Percentiles rank a stretch among this genome's conserved stretches.
Conservation (phyloP, 2,113 vertebrate species). For the Emydura subglobosa region DNA sequence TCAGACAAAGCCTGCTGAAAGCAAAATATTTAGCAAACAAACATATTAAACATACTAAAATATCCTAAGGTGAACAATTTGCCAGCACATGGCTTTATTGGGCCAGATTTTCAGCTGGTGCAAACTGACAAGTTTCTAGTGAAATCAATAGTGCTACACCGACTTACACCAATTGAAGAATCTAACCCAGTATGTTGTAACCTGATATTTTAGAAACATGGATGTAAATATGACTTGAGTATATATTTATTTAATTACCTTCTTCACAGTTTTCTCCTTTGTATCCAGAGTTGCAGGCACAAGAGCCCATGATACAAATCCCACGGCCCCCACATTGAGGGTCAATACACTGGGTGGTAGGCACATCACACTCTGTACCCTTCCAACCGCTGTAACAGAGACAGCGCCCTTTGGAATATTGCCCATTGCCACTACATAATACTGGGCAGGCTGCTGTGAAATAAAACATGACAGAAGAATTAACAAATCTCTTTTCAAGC, state of each 20-base stretch:
- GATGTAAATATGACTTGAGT: not conserved
- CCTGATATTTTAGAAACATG: not conserved
- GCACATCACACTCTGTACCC: conserved; percentile 95
- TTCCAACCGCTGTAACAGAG: conserved; percentile 99
- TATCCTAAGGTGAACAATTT: not conserved
- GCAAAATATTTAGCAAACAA: not conserved
- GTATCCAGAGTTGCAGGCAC: conserved; percentile 94
- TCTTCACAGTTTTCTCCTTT: conserved; percentile 95
- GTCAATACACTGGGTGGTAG: conserved; percentile 91
- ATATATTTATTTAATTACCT: conserved; percentile 83
- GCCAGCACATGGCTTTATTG: not conserved
- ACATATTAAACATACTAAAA: no score
- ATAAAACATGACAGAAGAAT: conserved; percentile 55
- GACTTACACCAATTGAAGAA: not conserved
- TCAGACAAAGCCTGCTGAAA: not conserved
- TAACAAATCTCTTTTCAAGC: conserved; percentile 1
- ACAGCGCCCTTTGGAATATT: conserved; percentile 97
- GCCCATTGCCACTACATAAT: conserved; percentile 95
- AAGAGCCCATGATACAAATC: conserved; percentile 93
- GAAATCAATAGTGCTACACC: not conserved
- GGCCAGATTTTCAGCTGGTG: not conserved
- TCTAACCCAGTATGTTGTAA: not conserved
- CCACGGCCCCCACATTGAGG: conserved; percentile 92
- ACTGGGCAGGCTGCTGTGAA: conserved; percentile 93
- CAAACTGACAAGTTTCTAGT: rapidly evolving